A percentile compares a stretch with the other conserved stretches of the same genome.
These are phyloP conservation scores for Pseudopleuronectes americanus DNA, from an alignment of 2,797 vertebrate genomes.

Conservation along the genomic window DNA sequence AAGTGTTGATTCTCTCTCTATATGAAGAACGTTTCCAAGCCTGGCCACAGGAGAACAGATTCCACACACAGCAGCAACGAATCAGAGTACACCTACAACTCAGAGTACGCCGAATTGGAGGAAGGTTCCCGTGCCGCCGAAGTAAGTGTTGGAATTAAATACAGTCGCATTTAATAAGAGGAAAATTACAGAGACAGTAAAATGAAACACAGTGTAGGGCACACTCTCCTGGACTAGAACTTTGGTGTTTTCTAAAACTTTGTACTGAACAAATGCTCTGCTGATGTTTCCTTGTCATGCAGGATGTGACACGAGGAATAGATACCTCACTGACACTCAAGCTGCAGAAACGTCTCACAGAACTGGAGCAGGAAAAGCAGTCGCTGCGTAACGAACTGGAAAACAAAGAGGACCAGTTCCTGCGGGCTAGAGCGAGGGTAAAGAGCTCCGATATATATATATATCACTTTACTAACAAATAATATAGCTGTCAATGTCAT, in stretches of 20 bases:
- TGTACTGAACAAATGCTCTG: not conserved
- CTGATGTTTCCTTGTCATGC: constrained; percentile 5
- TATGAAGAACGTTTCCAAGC: constrained; percentile 89
- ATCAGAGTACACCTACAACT: constrained; percentile 97
- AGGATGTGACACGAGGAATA: constrained; percentile 90
- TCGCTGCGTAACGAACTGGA: constrained; percentile 95
- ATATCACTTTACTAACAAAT: not conserved
- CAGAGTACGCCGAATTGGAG: constrained; percentile 92
- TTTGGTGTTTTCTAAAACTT: not conserved
- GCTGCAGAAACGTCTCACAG: constrained; percentile 95
- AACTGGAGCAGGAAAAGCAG: constrained; percentile 96
- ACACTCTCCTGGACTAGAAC: not conserved
- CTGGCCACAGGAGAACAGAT: constrained; percentile 94
- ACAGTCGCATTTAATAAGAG: not conserved
- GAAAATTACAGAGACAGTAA: not conserved
- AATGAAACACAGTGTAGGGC: not conserved
- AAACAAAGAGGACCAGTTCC: constrained; percentile 93
- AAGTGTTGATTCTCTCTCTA: not conserved
- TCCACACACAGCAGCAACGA: constrained; percentile 99
- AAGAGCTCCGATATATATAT: constrained; percentile 1
- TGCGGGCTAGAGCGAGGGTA: constrained; percentile 92
- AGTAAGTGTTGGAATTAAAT: constrained; percentile 73
- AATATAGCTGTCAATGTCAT: not conserved
- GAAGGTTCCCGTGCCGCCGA: constrained; percentile 88
- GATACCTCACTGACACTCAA: constrained; percentile 97